Percentiles rank a stretch among this genome's conserved stretches.
Conservation (phyloP, 1,140 invertebrate species). For the Agrilus planipennis region DNA sequence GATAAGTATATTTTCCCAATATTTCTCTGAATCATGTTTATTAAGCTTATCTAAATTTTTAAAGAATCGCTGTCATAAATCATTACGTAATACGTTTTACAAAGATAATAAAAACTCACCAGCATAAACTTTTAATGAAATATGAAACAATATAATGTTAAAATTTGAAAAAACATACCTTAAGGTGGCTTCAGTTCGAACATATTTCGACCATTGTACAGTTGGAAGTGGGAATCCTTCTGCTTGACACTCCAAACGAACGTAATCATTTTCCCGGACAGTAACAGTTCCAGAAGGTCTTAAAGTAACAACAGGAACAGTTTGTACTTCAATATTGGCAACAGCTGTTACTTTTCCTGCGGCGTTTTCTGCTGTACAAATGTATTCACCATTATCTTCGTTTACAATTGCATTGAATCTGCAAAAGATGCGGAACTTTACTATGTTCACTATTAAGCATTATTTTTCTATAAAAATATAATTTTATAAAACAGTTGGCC, state of each 20-base stretch:
- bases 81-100: too few relatives aligned
- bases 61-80: too few relatives aligned
- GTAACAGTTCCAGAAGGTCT: constrained; percentile 36
- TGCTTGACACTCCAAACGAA: constrained; percentile 61
- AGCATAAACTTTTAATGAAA: too few relatives aligned
- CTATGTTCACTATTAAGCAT: neutral
- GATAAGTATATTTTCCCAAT: too few relatives aligned
- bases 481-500: constrained; percentile 2
- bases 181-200: neutral
- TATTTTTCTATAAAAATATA: neutral
- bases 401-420: constrained; percentile 25
- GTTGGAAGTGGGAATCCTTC: constrained; percentile 63
- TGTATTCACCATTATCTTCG: constrained; percentile 64
- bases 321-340: constrained; percentile 54
- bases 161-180: neutral
- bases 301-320: constrained; percentile 49
- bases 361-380: constrained; percentile 68
- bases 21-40: too few relatives aligned
- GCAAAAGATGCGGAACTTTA: neutral
- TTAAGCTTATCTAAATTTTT: too few relatives aligned
- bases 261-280: constrained; percentile 46
- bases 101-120: too few relatives aligned
- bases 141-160: constrained; percentile 1
- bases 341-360: constrained; percentile 56
- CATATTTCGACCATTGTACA: constrained; percentile 53